A percentile compares a stretch with the other conserved stretches of the same genome.
Conservation (phyloP, 2,797 vertebrate genomes). For the Alfaro cultratus region DNA sequence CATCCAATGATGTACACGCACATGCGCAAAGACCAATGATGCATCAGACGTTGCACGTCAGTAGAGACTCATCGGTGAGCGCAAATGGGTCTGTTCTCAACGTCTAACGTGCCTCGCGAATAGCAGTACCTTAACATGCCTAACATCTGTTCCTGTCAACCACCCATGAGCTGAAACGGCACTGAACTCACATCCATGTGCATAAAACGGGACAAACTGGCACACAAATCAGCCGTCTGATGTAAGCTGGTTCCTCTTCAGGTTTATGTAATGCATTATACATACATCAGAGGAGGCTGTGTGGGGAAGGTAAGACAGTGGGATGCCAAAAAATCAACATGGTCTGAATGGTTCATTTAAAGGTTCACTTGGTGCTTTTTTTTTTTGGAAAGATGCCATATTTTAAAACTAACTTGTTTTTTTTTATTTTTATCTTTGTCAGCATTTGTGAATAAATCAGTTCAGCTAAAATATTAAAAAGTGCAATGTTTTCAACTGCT, state of each 20-base stretch:
- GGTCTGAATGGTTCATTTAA: constrained; percentile 55
- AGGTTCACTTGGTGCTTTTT: constrained; percentile 29
- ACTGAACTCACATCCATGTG: constrained; percentile 30
- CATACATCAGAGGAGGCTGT: constrained; percentile 46
- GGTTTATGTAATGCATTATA: constrained; percentile 56
- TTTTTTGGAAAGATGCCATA: constrained; percentile 10
- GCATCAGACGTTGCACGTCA: constrained; percentile 57
- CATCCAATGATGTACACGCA: constrained; percentile 21
- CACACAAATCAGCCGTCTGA: constrained; percentile 60
- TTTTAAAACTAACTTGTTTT: not conserved
- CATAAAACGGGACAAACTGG: constrained; percentile 50
- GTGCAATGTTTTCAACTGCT: not conserved
- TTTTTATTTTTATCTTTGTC: not conserved
- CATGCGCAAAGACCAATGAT: constrained; percentile 49
- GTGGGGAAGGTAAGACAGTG: constrained; percentile 46
- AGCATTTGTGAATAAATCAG: not conserved
- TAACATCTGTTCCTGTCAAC: constrained; percentile 69
- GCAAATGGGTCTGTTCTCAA: constrained; percentile 51
- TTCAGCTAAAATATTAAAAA: not conserved
- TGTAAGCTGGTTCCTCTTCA: constrained; percentile 42
- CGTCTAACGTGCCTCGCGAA: constrained; percentile 52
- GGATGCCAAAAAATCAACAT: constrained; percentile 43
- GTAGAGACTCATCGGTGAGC: constrained; percentile 22
- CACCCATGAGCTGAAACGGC: constrained; percentile 59
- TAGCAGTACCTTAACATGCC: constrained; percentile 45